Percentiles rank a stretch among this genome's conserved stretches.
These are phyloP conservation scores for Phalangium opilio DNA, from an alignment of 2,888 invertebrate species.

Conservation along the genomic window DNA sequence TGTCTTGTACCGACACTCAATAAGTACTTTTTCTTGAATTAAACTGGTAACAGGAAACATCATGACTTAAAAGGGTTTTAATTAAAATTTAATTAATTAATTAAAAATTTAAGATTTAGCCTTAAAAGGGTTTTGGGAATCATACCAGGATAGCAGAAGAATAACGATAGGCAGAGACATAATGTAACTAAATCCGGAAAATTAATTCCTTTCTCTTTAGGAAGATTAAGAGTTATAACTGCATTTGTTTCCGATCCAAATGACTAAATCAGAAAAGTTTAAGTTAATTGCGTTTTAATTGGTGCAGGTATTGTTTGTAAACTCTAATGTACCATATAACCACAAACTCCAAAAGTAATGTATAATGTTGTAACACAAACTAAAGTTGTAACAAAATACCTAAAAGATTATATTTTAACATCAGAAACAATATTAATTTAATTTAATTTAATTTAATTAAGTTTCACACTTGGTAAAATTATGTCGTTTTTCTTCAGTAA, in stretches of 20 bases:
- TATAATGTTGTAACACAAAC: conserved; percentile 31
- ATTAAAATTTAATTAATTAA: too few relatives aligned
- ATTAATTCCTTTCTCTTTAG: conserved; percentile 26
- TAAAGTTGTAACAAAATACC: conserved; percentile 31
- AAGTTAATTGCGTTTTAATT: too few relatives aligned
- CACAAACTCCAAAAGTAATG: conserved; percentile 33
- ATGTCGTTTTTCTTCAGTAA: conserved; percentile 27
- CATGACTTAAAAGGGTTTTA: too few relatives aligned
- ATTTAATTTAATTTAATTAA: too few relatives aligned
- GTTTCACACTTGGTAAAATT: conserved; percentile 27
- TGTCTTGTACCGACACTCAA: too few relatives aligned
- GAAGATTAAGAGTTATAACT: conserved; percentile 34
- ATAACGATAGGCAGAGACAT: conserved; percentile 33
- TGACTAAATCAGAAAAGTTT: conserved; percentile 25
- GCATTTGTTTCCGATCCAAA: conserved; percentile 32
- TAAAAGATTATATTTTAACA: neutral
- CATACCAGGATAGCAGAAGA: conserved; percentile 36
- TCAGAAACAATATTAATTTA: too few relatives aligned
- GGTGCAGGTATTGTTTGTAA: too few relatives aligned
- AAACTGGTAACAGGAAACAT: too few relatives aligned
- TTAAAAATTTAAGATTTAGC: too few relatives aligned
- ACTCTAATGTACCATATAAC: conserved; percentile 31
- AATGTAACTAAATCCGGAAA: conserved; percentile 34
- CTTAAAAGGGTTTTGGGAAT: too few relatives aligned
- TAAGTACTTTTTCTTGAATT: too few relatives aligned